A percentile compares a stretch with the other conserved stretches of the same genome.
Evolutionary conservation across 2,888 invertebrate genomes (phyloP).

Genomic region (Acronicta aceris): DNA sequence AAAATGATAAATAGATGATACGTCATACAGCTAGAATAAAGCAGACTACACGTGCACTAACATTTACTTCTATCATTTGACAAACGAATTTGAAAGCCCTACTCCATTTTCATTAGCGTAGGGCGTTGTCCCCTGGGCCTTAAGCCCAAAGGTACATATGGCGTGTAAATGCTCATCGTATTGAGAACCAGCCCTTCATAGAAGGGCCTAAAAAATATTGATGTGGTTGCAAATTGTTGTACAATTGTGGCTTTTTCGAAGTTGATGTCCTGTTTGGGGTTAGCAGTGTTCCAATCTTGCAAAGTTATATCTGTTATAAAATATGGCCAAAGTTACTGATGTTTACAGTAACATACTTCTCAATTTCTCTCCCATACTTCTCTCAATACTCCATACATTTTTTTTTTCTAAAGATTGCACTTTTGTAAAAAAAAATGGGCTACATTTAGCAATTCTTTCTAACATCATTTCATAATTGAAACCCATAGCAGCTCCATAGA

Average conservation of each 20-base stretch:
- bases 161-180: conserved; percentile 87
- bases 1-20: too few species aligned
- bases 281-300: not conserved
- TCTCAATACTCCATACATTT: too few species aligned
- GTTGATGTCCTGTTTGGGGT: not conserved
- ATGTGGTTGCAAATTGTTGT: conserved; percentile 63
- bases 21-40: not conserved
- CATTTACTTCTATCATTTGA: conserved; percentile 53
- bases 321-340: too few species aligned
- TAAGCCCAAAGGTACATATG: conserved; percentile 86
- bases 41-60: conserved; percentile 31
- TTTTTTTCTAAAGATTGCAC: too few species aligned
- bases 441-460: too few species aligned
- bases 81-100: conserved; percentile 60
- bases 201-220: conserved; percentile 63
- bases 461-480: too few species aligned
- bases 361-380: too few species aligned
- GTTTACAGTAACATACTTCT: too few species aligned
- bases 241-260: conserved; percentile 48
- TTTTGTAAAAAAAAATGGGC: too few species aligned
- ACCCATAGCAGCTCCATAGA: too few species aligned
- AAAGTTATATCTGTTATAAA: not conserved
- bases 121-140: conserved; percentile 73
- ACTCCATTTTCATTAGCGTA: conserved; percentile 75
- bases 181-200: conserved; percentile 68